Evolutionary conservation across 1,140 invertebrate species (phyloP).

Genomic region (Papilio machaon): DNA sequence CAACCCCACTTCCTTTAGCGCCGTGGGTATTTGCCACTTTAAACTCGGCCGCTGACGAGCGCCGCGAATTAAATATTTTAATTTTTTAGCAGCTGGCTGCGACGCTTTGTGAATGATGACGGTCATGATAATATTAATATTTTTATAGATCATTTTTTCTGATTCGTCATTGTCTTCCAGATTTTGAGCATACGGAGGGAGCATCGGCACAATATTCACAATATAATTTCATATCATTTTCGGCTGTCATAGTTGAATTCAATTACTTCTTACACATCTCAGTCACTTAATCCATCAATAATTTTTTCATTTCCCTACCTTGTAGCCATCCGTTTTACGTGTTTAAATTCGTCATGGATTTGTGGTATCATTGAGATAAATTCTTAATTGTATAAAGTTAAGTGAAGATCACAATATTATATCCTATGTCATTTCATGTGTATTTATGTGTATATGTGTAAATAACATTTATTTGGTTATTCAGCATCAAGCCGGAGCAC

Average conservation of each 20-base stretch:
- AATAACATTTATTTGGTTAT: slow-evolving; percentile 27
- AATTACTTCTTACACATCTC: too few relatives aligned
- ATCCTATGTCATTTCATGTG: not conserved
- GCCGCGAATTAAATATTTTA: slow-evolving; percentile 36
- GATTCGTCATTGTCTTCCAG: not conserved
- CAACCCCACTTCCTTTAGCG: slow-evolving; percentile 49
- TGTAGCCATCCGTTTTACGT: too few relatives aligned
- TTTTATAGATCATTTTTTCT: too few relatives aligned
- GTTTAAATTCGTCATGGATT: not conserved
- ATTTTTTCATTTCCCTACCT: not conserved
- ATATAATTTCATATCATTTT: too few relatives aligned
- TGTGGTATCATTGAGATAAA: not conserved
- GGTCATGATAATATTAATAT: too few relatives aligned
- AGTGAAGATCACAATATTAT: not conserved
- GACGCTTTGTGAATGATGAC: slow-evolving; percentile 9
- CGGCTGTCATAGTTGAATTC: too few relatives aligned
- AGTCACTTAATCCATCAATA: not conserved
- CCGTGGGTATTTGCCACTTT: slow-evolving; percentile 46
- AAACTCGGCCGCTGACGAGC: slow-evolving; percentile 32
- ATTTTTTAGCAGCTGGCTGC: slow-evolving; percentile 33
- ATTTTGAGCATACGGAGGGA: too few relatives aligned
- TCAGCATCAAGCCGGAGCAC: slow-evolving; percentile 6
- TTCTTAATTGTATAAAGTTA: not conserved
- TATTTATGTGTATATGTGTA: not conserved
- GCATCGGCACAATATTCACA: too few relatives aligned